phyloP scores from a whole-genome alignment of 2,797 vertebrate species.

The Chromobotia macracanthus region DNA sequence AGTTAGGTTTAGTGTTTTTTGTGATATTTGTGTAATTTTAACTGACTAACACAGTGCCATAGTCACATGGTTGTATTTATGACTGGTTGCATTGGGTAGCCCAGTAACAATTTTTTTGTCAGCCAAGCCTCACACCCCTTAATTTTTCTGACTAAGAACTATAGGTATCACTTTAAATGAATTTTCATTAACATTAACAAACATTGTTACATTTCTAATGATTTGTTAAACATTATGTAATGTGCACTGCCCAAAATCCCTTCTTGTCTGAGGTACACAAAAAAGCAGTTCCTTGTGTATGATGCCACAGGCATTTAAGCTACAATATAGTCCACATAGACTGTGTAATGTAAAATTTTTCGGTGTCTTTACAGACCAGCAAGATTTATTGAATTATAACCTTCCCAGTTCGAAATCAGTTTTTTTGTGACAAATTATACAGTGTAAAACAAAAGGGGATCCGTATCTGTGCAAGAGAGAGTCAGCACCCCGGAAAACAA shows the following conservation, averaged over 20 bases:
- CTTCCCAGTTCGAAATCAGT: constrained; percentile 26
- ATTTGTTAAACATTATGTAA: no score
- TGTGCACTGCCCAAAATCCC: no score
- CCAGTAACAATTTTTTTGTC: no score
- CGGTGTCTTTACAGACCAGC: constrained; percentile 42
- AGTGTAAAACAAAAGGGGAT: constrained; percentile 47
- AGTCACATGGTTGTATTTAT: background rate
- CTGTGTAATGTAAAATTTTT: constrained; percentile 49
- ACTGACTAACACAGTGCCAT: no score
- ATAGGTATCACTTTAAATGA: no score
- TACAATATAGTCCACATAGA: background rate
- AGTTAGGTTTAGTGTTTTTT: no score
- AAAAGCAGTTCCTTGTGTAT: background rate
- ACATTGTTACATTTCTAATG: no score
- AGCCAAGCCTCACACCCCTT: no score
- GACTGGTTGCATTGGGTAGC: background rate
- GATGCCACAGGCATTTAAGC: background rate
- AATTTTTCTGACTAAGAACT: no score
- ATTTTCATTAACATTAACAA: constrained; percentile 11
- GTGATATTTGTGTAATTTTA: no score
- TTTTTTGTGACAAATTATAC: constrained; percentile 51
- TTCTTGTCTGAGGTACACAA: no score
- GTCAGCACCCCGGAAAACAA: constrained; percentile 1
- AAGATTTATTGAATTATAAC: constrained; percentile 38
- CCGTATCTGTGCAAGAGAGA: constrained; percentile 37